Base-by-base conservation (phyloP, 2,797 vertebrate species). In the Odontamblyopus lacepedii region DNA sequence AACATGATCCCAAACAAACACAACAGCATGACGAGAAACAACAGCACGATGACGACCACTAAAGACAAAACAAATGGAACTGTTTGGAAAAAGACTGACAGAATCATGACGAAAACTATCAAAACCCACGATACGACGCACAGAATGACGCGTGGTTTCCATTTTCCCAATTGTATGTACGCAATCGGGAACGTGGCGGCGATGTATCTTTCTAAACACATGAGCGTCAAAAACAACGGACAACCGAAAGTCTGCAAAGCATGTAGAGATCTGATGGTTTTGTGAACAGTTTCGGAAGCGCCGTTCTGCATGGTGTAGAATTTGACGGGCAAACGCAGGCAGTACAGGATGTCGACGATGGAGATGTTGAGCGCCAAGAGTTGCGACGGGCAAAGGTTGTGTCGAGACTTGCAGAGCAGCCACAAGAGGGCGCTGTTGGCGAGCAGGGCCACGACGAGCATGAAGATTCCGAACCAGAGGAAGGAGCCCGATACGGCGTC, bases 281-380 rank as follows among this genome's bases (percentile, higher is more conserved):
- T 3, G 0, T 65, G 16, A 3, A 44, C 5, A 3, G 29, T 16
- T 26, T 69, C 26, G 1, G 60, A 9, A 3, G n/a, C 27, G 0
- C 9, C 0, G 2, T 48, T 26, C 0, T 78, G 2, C 13, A 18
- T 9, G 0, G 9, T 2, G 41, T 78, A 74, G 1, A 89, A 32
- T 26, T 83, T 76, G 3, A 89, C 18, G 6, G 84, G 85, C 26
- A 89, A 69, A 53, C 63, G 44, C 44, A 86, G 35, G 35, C 85
- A 83, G 67, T 70, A 86, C 18, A 89, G 74, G 9, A 85, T 1
- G 51, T 82, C 66, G 35, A 91, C 30, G 8, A 85, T 0, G 6
- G 82, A 67, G 13, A 91, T 76, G 73, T 87, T 88, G 9, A 90
- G 67, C 5, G 83, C 81, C 62, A 90, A 69, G 30, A 89, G 67